phyloP scores from a whole-genome alignment of 2,888 invertebrate genomes.

The Heliconius ethilla region DNA sequence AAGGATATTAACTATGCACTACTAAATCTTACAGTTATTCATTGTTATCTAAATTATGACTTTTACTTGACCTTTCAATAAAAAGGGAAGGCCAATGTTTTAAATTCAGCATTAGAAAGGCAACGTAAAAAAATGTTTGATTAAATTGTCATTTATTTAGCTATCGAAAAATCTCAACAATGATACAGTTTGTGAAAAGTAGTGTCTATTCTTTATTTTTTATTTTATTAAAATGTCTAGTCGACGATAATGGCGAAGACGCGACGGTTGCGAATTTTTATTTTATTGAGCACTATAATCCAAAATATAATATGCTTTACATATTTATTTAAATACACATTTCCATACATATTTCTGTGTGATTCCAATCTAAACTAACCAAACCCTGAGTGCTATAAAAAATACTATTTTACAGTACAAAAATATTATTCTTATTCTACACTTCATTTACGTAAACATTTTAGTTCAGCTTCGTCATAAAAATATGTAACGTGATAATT shows the following conservation, averaged over 20 bases:
- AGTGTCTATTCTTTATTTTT: too few relatives aligned
- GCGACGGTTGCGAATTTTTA: too few relatives aligned
- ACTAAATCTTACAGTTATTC: neutral
- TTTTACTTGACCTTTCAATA: conserved; percentile 3
- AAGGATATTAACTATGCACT: neutral
- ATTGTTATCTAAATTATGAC: neutral
- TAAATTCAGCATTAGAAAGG: too few relatives aligned
- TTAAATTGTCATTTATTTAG: neutral
- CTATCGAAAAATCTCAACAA: neutral
- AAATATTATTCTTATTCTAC: neutral
- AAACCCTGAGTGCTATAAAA: neutral
- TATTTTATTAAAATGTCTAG: too few relatives aligned
- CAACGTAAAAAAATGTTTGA: too few relatives aligned
- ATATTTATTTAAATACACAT: too few relatives aligned
- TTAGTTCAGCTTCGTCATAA: conserved; percentile 15
- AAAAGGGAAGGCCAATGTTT: neutral
- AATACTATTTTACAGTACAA: neutral
- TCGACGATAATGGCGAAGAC: too few relatives aligned
- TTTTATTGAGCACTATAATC: too few relatives aligned
- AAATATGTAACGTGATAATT: conserved; percentile 33
- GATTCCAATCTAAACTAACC: too few relatives aligned
- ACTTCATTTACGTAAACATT: conserved; percentile 18
- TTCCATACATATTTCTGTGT: too few relatives aligned
- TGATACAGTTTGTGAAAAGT: too few relatives aligned
- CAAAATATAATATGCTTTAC: too few relatives aligned